phyloP scores from a whole-genome alignment of 2,888 invertebrate species.

The Stenchaetothrips biformis region DNA sequence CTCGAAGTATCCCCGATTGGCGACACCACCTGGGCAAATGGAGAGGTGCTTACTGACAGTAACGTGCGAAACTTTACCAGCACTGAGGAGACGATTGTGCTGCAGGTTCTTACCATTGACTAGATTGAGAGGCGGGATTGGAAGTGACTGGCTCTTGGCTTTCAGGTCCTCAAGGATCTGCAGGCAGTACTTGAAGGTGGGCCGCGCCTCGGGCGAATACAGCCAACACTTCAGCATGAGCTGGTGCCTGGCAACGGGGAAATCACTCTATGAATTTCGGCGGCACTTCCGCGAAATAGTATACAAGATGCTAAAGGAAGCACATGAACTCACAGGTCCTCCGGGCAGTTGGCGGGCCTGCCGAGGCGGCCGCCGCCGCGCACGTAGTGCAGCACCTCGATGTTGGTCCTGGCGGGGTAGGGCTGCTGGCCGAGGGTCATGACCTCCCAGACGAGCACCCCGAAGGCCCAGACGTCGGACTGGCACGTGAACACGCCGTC shows the following conservation, averaged over 20 bases:
- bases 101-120: constrained; percentile 29
- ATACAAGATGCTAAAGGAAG: not conserved
- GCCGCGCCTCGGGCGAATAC: constrained; percentile 73
- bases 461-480: constrained; percentile 95
- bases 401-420: constrained; percentile 87
- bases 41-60: no score
- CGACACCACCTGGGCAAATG: constrained; percentile 54
- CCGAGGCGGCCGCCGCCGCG: constrained; percentile 80
- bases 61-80: no score
- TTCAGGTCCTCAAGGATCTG: constrained; percentile 53
- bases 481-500: constrained; percentile 96
- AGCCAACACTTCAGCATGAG: constrained; percentile 88
- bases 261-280: constrained; percentile 9
- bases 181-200: constrained; percentile 79
- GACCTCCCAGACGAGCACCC: constrained; percentile 94
- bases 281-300: not conserved
- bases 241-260: constrained; percentile 59
- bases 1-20: constrained; percentile 72
- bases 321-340: constrained; percentile 64
- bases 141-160: constrained; percentile 41
- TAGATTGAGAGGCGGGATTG: constrained; percentile 28
- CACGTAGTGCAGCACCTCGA: constrained; percentile 87
- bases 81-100: not conserved
- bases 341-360: constrained; percentile 77
- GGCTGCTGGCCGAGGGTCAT: constrained; percentile 94